Conservation (phyloP, 2,113 vertebrate genomes). For the Anolis carolinensis region DNA sequence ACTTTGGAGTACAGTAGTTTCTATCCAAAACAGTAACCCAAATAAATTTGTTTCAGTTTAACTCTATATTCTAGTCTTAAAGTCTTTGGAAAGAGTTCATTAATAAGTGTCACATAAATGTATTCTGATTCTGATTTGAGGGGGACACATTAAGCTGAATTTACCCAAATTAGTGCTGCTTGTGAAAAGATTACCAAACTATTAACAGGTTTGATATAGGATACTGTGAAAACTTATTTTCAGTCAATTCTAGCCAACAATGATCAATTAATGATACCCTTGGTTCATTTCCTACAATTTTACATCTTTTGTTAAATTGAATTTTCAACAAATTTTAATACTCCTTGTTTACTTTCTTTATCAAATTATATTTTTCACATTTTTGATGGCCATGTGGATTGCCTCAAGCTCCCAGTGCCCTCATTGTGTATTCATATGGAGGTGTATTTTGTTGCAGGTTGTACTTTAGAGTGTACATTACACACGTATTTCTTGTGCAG, state of each 20-base stretch:
- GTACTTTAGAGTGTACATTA: background rate
- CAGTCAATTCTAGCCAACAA: background rate
- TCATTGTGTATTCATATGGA: background rate
- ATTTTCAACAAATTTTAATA: background rate
- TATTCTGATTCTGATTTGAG: background rate
- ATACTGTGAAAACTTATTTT: background rate
- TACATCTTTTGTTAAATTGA: background rate
- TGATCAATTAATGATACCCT: background rate
- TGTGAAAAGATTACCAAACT: background rate
- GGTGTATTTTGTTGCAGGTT: background rate
- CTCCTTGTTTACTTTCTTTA: background rate
- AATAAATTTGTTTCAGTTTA: background rate
- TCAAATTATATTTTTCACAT: background rate
- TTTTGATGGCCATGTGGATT: background rate
- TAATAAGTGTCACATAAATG: background rate
- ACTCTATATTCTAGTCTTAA: conserved; percentile 4
- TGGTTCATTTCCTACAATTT: background rate
- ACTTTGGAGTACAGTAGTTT: background rate
- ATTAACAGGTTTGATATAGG: background rate
- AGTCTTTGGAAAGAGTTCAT: background rate
- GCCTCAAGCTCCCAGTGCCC: background rate
- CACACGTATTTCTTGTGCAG: background rate
- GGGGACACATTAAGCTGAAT: background rate
- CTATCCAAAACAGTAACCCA: background rate
- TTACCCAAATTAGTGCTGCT: background rate